Percentiles rank a stretch among this genome's conserved stretches.
Evolutionary conservation across 2,797 vertebrate genomes (phyloP).

Genomic region (Champsocephalus gunnari): DNA sequence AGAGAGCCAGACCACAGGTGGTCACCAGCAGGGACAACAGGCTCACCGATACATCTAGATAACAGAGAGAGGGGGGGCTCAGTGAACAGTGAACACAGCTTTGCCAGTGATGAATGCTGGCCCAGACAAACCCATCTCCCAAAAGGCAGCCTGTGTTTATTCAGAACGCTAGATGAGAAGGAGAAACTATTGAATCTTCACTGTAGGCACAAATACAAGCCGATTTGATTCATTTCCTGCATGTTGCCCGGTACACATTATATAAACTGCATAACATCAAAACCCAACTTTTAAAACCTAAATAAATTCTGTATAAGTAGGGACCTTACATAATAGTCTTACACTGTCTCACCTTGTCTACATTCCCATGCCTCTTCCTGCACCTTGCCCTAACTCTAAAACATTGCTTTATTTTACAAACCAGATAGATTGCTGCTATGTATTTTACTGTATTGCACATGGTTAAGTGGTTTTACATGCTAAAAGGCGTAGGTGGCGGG

Average conservation of each 20-base stretch:
- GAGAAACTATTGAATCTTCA: conserved; percentile 7
- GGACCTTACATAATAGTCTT: background rate
- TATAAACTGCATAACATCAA: background rate
- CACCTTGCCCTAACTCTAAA: no score
- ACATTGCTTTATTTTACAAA: background rate
- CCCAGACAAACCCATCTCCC: conserved; percentile 22
- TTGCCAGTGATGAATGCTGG: conserved; percentile 16
- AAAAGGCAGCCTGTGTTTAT: conserved; percentile 40
- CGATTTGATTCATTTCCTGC: background rate
- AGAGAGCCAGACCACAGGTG: conserved; percentile 95
- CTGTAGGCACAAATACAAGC: background rate
- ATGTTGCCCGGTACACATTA: background rate
- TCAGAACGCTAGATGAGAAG: conserved; percentile 21
- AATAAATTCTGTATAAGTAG: background rate
- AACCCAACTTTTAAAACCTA: background rate
- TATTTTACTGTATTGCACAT: background rate
- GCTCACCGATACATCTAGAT: conserved; percentile 93
- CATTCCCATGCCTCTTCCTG: background rate
- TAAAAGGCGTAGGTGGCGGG: no score
- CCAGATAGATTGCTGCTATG: background rate
- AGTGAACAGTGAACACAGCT: conserved; percentile 33
- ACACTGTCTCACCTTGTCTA: background rate
- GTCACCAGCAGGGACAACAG: conserved; percentile 96
- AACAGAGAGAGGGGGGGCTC: conserved; percentile 15
- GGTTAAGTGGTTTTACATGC: background rate